Evolutionary conservation across 2,888 invertebrate genomes (phyloP), one percentile per base, ranked within the genome.

Genomic region (Microplitis manilae): DNA sequence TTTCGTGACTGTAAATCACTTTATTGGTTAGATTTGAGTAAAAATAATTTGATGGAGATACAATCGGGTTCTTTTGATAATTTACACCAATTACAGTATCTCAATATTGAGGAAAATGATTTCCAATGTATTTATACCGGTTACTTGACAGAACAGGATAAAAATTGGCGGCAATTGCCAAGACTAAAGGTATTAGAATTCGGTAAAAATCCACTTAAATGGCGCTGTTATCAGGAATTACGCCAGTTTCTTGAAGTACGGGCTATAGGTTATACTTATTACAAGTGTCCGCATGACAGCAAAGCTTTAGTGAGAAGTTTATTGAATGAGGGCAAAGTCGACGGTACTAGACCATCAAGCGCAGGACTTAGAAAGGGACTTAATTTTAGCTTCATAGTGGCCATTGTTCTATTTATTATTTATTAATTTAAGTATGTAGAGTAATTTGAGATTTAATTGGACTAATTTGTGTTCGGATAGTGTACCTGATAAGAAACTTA

Each of bases 81-180:
- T 15, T 69, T 86, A 40, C 74, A 73, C 6, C 81, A 61, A 20
- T 81, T 87, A 9, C 80, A 78, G 6, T 84, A 86, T 67, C 74
- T 87, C 7, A 86, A 85, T 70, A 80, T 87, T n/a, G 85, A 87
- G 15, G 86, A 86, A 0, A 87, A 87, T 68, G 83, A 80, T 70
- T 79, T 87, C 8, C 79, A 78, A 15, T 87, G 87, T 40, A 83
- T 87, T 15, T 87, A 83, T 68, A 86, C 86, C 0, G 86, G 83
- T 40, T 85, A 83, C n/a, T 73, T 87, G 41, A 79, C 82, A 13
- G 50, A 50, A 50, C 50, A 50, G 50, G 50, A 50, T 50, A 6
- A 50, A 50, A 50, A 50, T 50, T 50, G 50, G 50, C 50, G 50
- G 59, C 80, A 83, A 1, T 74, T 87, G 75, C 83, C 83, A 5